A percentile compares a stretch with the other conserved stretches of the same genome.
These are phyloP conservation scores for Setipinna tenuifilis DNA, from an alignment of 2,797 vertebrate species.

Conservation along the genomic window DNA sequence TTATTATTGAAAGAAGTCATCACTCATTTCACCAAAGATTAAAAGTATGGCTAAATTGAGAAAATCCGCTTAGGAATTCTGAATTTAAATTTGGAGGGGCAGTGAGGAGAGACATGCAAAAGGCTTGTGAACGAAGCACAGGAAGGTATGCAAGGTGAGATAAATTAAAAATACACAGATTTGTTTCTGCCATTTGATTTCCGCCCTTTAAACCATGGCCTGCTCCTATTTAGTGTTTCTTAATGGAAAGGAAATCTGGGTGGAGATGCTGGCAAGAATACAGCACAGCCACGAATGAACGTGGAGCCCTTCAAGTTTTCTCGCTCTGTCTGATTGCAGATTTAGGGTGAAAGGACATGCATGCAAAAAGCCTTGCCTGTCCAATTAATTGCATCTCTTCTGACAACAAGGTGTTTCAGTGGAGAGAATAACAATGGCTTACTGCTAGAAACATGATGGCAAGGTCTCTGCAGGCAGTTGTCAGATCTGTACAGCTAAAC, in stretches of 20 bases:
- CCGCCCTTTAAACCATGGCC: conserved; percentile 60
- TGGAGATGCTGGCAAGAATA: conserved; percentile 33
- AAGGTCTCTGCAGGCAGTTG: conserved; percentile 81
- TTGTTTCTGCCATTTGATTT: conserved; percentile 74
- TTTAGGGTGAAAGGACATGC: conserved; percentile 79
- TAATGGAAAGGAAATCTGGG: conserved; percentile 35
- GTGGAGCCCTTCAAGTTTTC: conserved; percentile 43
- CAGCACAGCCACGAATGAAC: conserved; percentile 48
- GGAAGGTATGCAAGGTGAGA: conserved; percentile 71
- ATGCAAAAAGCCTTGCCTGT: conserved; percentile 85
- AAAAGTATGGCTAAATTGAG: conserved; percentile 99
- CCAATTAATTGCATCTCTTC: conserved; percentile 89
- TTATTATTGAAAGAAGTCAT: conserved; percentile 99
- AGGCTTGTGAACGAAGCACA: conserved; percentile 54
- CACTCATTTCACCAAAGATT: conserved; percentile 99
- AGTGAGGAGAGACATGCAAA: conserved; percentile 63
- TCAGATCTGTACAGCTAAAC: conserved; percentile 69
- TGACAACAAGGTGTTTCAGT: conserved; percentile 85
- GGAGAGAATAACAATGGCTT: conserved; percentile 80
- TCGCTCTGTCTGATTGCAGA: conserved; percentile 71
- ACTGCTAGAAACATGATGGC: conserved; percentile 73
- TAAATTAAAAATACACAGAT: conserved; percentile 77
- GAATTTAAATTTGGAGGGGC: conserved; percentile 92
- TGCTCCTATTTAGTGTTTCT: conserved; percentile 10
- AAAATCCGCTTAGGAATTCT: conserved; percentile 98